A percentile compares a stretch with the other conserved stretches of the same genome.
Evolutionary conservation across 2,888 invertebrate species (phyloP).

Genomic region (Brachypalpus laphriformis): DNA sequence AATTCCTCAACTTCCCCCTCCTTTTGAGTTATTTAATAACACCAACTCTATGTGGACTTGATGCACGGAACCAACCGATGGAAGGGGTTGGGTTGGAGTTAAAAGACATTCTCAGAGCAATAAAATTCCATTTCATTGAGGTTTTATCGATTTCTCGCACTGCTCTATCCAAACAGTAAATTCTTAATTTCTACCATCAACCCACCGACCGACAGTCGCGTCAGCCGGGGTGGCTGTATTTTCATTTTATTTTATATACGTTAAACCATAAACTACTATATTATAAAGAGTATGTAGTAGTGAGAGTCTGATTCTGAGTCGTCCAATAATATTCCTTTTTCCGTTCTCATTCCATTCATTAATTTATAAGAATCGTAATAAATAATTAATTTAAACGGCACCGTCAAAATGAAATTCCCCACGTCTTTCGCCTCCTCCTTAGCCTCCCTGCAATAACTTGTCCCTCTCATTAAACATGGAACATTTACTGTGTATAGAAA

Average conservation of each 20-base stretch:
- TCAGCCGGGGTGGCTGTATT: slow-evolving; percentile 47
- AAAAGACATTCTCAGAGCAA: slow-evolving; percentile 65
- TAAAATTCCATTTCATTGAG: slow-evolving; percentile 72
- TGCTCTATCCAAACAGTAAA: slow-evolving; percentile 68
- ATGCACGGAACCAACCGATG: slow-evolving; percentile 12
- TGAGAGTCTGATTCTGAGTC: slow-evolving; percentile 47
- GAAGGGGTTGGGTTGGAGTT: slow-evolving; percentile 50
- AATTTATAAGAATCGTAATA: slow-evolving; percentile 81
- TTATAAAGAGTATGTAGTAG: slow-evolving; percentile 58
- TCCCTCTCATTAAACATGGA: slow-evolving; percentile 74
- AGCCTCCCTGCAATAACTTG: slow-evolving; percentile 65
- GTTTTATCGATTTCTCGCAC: slow-evolving; percentile 72
- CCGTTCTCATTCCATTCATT: slow-evolving; percentile 80
- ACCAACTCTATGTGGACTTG: slow-evolving; percentile 33
- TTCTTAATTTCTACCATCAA: slow-evolving; percentile 67
- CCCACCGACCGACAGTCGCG: background rate
- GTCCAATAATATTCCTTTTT: slow-evolving; percentile 75
- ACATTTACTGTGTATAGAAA: slow-evolving; percentile 64
- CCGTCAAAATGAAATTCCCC: slow-evolving; percentile 75
- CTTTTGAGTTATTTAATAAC: slow-evolving; percentile 50
- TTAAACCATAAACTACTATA: slow-evolving; percentile 70
- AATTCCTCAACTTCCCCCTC: slow-evolving; percentile 26
- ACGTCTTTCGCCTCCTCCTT: slow-evolving; percentile 43
- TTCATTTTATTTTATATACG: slow-evolving; percentile 68
- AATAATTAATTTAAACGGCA: slow-evolving; percentile 81